Evolutionary conservation across 2,888 invertebrate genomes (phyloP).

Genomic region (Epistrophe eligans): DNA sequence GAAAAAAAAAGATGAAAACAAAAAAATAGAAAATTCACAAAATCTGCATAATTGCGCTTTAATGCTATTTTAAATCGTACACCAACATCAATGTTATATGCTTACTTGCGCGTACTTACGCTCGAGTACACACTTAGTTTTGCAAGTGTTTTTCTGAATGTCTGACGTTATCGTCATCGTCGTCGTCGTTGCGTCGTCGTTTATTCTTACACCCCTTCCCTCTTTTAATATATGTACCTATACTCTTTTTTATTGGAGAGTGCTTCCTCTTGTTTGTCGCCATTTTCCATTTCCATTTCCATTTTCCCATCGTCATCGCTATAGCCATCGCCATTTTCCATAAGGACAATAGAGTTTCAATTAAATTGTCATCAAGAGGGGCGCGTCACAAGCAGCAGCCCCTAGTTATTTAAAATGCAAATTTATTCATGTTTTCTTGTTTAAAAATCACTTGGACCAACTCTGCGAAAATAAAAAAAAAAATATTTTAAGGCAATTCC

Average conservation of each 20-base stretch:
- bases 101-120: slow-evolving; percentile 55
- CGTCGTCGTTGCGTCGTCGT: not conserved
- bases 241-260: slow-evolving; percentile 1
- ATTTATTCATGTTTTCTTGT: slow-evolving; percentile 76
- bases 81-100: slow-evolving; percentile 51
- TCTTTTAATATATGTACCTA: not conserved
- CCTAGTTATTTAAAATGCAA: slow-evolving; percentile 63
- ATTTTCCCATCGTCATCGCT: slow-evolving; percentile 8
- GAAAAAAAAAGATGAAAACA: not conserved
- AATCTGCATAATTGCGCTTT: slow-evolving; percentile 72
- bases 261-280: slow-evolving; percentile 38
- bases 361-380: slow-evolving; percentile 74
- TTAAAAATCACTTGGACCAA: slow-evolving; percentile 73
- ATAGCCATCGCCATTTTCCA: slow-evolving; percentile 56
- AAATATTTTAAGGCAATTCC: slow-evolving; percentile 3
- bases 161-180: not conserved
- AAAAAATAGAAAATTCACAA: slow-evolving; percentile 35
- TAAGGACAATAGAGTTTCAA: slow-evolving; percentile 76
- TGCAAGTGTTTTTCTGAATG: slow-evolving; percentile 43
- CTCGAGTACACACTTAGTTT: slow-evolving; percentile 45
- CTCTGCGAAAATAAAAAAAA: slow-evolving; percentile 26
- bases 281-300: slow-evolving; percentile 47
- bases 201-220: slow-evolving; percentile 1
- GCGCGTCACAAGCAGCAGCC: slow-evolving; percentile 57
- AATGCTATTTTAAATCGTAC: slow-evolving; percentile 61